Evolutionary conservation across 1,140 invertebrate genomes (phyloP).

Genomic region (Bradysia coprophila): DNA sequence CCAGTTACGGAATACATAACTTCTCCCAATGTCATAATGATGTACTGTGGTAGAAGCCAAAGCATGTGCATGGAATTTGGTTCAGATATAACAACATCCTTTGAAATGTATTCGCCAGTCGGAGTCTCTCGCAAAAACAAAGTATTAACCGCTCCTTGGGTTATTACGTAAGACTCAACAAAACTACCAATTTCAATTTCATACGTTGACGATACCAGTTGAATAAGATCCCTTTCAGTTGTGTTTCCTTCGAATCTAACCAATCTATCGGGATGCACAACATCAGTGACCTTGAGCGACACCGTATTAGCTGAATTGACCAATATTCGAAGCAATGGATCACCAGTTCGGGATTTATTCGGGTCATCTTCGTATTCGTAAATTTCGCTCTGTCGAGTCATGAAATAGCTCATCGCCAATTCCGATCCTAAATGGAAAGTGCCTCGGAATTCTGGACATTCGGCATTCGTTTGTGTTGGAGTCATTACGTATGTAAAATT

Average conservation of each 20-base stretch:
- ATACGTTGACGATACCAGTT: not conserved
- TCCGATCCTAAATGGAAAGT: slow-evolving; percentile 14
- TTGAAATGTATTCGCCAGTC: not conserved
- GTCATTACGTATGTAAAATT: slow-evolving; percentile 8
- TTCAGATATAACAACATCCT: not conserved
- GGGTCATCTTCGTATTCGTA: slow-evolving; percentile 17
- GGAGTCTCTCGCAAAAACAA: slow-evolving; percentile 4
- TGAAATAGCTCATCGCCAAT: slow-evolving; percentile 17
- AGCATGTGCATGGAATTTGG: slow-evolving; percentile 41
- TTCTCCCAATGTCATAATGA: slow-evolving; percentile 55
- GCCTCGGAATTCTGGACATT: slow-evolving; percentile 12
- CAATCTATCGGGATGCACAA: not conserved
- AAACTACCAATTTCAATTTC: not conserved
- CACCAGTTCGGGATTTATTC: slow-evolving; percentile 23
- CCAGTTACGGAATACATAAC: slow-evolving; percentile 58
- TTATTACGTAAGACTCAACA: not conserved
- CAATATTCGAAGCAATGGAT: slow-evolving; percentile 15
- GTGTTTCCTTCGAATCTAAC: not conserved
- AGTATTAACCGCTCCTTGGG: slow-evolving; percentile 12
- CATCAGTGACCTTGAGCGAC: not conserved
- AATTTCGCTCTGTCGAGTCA: slow-evolving; percentile 10
- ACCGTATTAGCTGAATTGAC: not conserved
- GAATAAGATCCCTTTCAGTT: not conserved
- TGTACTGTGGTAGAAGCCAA: slow-evolving; percentile 65
- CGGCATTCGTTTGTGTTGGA: slow-evolving; percentile 4